phyloP scores from a whole-genome alignment of 2,797 vertebrate genomes.

The Erpetoichthys calabaricus region DNA sequence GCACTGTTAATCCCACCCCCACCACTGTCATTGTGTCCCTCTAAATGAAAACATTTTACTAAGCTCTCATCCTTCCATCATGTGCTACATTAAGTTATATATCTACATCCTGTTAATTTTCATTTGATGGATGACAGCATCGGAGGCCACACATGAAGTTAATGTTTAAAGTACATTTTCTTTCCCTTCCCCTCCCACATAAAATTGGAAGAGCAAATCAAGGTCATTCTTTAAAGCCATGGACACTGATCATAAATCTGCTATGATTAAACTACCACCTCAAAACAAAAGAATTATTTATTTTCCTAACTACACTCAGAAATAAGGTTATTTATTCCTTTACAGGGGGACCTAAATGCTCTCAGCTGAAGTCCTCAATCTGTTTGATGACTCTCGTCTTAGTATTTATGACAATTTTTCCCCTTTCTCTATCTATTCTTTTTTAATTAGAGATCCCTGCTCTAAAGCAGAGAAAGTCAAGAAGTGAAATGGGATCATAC shows the following conservation, averaged over 20 bases:
- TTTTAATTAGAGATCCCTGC: conserved; percentile 36
- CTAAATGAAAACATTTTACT: no score
- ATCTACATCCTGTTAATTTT: not conserved
- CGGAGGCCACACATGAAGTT: not conserved
- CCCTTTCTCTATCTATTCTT: not conserved
- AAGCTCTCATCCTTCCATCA: not conserved
- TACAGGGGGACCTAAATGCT: not conserved
- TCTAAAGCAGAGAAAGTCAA: conserved; percentile 4
- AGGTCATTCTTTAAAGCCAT: not conserved
- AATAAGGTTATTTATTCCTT: not conserved
- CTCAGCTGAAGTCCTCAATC: not conserved
- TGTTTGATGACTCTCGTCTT: not conserved
- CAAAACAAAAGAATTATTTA: conserved; percentile 2
- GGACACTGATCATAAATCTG: not conserved
- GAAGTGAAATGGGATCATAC: no score
- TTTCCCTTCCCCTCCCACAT: not conserved
- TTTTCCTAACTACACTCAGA: not conserved
- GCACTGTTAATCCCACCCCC: no score
- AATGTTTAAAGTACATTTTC: not conserved
- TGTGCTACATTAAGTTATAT: not conserved
- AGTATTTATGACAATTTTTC: not conserved
- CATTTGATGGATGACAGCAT: not conserved
- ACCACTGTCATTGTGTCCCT: no score
- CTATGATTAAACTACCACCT: not conserved
- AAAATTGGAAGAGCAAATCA: not conserved